Evolutionary conservation across 2,797 vertebrate species (phyloP), one percentile per base, ranked within the genome.

Genomic region (Ptychadena robeensis): DNA sequence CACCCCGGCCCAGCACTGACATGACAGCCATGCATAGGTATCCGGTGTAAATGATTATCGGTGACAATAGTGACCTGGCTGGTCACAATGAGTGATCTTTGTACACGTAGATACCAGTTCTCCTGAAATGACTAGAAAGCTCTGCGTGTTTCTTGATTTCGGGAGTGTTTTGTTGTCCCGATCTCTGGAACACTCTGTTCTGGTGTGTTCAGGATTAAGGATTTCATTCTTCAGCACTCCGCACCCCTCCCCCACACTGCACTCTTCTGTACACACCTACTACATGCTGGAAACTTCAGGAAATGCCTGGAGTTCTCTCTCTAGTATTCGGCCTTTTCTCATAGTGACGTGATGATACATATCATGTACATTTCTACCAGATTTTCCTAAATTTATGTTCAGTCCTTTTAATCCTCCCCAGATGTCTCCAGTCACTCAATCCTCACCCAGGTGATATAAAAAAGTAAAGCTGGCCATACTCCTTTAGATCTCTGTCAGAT

Each of bases 181-280:
- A 61, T 3, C n/a, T 70, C 69, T 73, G 44, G 82, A 73, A 83
- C 82, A 83, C 31, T 67, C 34, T 79, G 82, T 83, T 61, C 82
- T 22, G 59, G 28, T 12, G 18, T 22, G 40, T 53, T 83, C 61
- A 61, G 69, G 40, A 61, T 65, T 83, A 79, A 61, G 69, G 67
- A 65, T 22, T 28, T 73, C 38, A 79, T 79, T 79, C 30, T 67
- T 14, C 22, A 9, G 27, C 4, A 4, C n/a, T 12, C 82, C 59
- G n/a, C 63, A 64, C 48, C 59, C 31, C 67, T 71, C 31, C 68
- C 30, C 28, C 37, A 28, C 2, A 57, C 31, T 38, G 15, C 28
- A 65, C 70, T 38, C 12, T 35, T 12, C 8, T 37, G 80, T 74
- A 73, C 57, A 74, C 71, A 81, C n/a, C n/a, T 8, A 72, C 72